Evolutionary conservation across 2,888 invertebrate genomes (phyloP), one percentile per base, ranked within the genome.

Genomic region (Aproaerema taeniolella): DNA sequence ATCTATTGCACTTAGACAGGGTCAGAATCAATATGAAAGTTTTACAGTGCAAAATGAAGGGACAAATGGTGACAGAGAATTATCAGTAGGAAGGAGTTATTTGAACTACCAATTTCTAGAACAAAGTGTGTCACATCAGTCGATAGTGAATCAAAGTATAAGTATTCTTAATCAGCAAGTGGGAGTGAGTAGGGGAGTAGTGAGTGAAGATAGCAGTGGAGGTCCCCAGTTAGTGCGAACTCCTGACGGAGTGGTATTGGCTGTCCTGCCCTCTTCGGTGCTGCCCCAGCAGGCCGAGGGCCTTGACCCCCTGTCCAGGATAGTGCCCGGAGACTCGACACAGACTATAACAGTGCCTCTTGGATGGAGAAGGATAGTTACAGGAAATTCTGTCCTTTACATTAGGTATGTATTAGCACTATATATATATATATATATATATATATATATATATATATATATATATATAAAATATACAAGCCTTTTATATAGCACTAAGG

Each of bases 81-180:
- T 77, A 46, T 67, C 69, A 30, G 65, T 73, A 45, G 72, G 71
- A 32, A 83, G 82, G 50, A 76, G 74, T 63, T 80, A 71, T 74
- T 74, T 86, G 60, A 87, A 87, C 77, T 87, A 86, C 67, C 87
- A 87, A 63, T 76, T 86, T 60, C 69, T 86, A 70, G 86, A 87
- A 79, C 86, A 86, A 61, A 86, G 82, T 78, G 80, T 86, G 47
- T 78, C 83, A 42, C 87, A 86, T 58, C 86, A 86, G 51, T 82
- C 85, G 15, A 82, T 85, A 70, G 83, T 86, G 55, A 86, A 86
- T 74, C 85, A 86, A 55, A 82, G 81, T 72, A 83, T 87, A 53
- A 85, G 79, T 70, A 83, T 86, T 71, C 65, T 86, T 52, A 86
- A 83, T 64, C 86, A 85, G 67, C 85, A 86, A 67, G 80, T 85